Evolutionary conservation across 2,797 vertebrate species (phyloP).

Genomic region (Enteromius thamalakanensis): DNA sequence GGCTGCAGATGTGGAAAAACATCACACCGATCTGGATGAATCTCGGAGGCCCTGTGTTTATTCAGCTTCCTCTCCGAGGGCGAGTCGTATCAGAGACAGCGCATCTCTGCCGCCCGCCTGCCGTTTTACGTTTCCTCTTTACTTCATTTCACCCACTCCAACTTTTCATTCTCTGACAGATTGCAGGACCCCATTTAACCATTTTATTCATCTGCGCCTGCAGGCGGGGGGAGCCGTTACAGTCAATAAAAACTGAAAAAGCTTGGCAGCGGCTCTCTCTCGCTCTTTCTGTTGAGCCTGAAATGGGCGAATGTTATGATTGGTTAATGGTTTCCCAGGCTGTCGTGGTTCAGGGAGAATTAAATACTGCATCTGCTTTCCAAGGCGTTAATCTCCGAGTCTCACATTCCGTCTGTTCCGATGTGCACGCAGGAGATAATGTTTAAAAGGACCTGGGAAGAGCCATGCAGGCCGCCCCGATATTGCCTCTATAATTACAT

Average conservation of each 20-base stretch:
- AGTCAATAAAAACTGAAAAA: conserved; percentile 91
- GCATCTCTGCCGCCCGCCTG: conserved; percentile 73
- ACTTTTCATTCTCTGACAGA: conserved; percentile 94
- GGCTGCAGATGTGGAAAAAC: conserved; percentile 65
- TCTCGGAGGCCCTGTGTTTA: conserved; percentile 76
- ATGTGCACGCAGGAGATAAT: conserved; percentile 99
- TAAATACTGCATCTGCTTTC: conserved; percentile 99
- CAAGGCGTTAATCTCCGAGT: conserved; percentile 99
- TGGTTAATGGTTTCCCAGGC: conserved; percentile 99
- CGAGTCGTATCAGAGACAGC: conserved; percentile 82
- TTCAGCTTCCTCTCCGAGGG: conserved; percentile 77
- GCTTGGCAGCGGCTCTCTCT: conserved; percentile 77
- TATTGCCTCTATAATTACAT: conserved; percentile 99
- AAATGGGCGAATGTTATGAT: conserved; percentile 98
- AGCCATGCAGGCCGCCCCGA: conserved; percentile 99
- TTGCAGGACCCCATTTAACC: conserved; percentile 89
- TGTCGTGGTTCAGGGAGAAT: conserved; percentile 95
- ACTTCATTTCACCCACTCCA: conserved; percentile 84
- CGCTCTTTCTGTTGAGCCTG: conserved; percentile 92
- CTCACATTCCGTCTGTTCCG: conserved; percentile 99
- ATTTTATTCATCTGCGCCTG: conserved; percentile 88
- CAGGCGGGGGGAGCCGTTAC: conserved; percentile 86
- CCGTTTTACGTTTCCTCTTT: conserved; percentile 81
- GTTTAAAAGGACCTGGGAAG: conserved; percentile 99
- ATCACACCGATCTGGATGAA: conserved; percentile 71